Conservation (phyloP, 2,113 vertebrate genomes). For the Strigops habroptila region DNA sequence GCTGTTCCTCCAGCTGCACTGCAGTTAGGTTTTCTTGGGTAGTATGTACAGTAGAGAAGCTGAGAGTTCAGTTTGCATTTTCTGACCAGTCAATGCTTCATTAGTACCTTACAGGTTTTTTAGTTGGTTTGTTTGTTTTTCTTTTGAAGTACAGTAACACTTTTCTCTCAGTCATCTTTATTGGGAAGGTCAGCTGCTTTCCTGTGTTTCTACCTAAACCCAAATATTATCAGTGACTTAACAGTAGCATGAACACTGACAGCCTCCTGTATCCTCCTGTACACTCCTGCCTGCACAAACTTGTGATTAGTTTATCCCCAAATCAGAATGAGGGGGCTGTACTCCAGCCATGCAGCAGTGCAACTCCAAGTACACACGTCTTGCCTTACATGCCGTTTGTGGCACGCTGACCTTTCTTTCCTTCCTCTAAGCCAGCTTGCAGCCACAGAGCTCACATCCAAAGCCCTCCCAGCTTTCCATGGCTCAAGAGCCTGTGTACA, state of each 20-base stretch:
- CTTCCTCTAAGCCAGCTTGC: not conserved
- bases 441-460: not conserved
- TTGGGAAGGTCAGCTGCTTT: not conserved
- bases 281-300: not conserved
- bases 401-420: constrained; percentile 22
- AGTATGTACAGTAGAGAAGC: not conserved
- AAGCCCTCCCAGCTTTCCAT: constrained; percentile 40
- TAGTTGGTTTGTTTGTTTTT: not conserved
- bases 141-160: not conserved
- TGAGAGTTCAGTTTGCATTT: not conserved
- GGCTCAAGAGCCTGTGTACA: constrained; percentile 18
- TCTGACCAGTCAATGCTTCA: not conserved
- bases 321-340: not conserved
- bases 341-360: rapidly evolving
- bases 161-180: not conserved
- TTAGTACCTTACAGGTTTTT: not conserved
- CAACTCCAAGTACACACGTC: not conserved
- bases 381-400: not conserved
- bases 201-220: not conserved
- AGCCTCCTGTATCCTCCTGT: rapidly evolving
- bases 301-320: not conserved
- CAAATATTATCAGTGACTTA: not conserved
- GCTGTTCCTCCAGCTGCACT: not conserved
- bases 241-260: not conserved
- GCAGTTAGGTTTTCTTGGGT: not conserved